These are phyloP conservation scores for Carollia perspicillata DNA, from an alignment of 2,113 vertebrate genomes.

Conservation along the genomic window DNA sequence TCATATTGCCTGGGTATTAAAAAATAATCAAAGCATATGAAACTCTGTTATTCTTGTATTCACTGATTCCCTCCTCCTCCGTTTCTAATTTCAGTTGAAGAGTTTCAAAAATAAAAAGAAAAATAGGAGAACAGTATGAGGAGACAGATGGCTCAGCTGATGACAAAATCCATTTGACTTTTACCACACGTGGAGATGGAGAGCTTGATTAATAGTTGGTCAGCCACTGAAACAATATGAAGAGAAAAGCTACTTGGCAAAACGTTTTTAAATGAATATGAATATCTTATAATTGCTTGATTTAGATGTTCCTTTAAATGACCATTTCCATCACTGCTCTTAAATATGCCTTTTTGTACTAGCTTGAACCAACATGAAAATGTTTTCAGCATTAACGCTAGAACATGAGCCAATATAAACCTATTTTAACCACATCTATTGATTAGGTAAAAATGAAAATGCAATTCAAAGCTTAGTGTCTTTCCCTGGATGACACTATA, in stretches of 20 bases:
- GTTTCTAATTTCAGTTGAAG: slow-evolving; percentile 50
- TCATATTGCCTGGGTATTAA: background rate
- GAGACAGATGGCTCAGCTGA: slow-evolving; percentile 60
- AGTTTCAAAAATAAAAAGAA: slow-evolving; percentile 59
- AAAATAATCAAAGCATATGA: slow-evolving; percentile 16
- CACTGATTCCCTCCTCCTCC: background rate
- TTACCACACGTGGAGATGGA: slow-evolving; percentile 24
- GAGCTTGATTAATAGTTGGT: slow-evolving; percentile 56
- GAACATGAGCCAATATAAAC: background rate
- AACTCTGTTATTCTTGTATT: background rate
- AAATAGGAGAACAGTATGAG: slow-evolving; percentile 42
- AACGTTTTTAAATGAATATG: background rate
- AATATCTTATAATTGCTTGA: background rate
- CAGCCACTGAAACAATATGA: slow-evolving; percentile 38
- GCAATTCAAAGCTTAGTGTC: background rate
- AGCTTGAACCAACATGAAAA: background rate
- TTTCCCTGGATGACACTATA: background rate
- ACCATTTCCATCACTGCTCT: background rate
- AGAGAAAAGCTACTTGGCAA: slow-evolving; percentile 41
- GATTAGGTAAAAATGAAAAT: background rate
- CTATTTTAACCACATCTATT: background rate
- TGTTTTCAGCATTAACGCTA: background rate
- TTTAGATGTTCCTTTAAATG: slow-evolving; percentile 30
- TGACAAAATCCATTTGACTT: slow-evolving; percentile 70
- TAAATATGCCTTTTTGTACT: background rate